Percentiles rank a stretch among this genome's conserved stretches.
Conservation (phyloP, 2,888 invertebrate genomes). For the Altica lythri region DNA sequence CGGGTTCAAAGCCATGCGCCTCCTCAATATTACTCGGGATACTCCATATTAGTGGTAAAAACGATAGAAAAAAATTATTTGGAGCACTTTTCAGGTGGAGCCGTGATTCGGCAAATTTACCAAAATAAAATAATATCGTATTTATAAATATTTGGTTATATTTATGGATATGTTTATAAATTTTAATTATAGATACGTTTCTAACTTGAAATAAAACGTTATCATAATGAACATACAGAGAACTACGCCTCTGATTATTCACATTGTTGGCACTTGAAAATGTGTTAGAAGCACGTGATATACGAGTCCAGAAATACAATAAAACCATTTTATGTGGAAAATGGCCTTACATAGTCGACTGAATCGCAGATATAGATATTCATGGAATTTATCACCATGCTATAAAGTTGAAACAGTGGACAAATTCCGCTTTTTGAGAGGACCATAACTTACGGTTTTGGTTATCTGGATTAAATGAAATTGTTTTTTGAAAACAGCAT, state of each 20-base stretch:
- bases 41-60: too few relatives aligned
- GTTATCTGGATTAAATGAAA: conserved; percentile 4
- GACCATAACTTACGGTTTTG: conserved; percentile 1
- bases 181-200: too few relatives aligned
- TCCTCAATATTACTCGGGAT: too few relatives aligned
- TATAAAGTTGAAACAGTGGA: conserved; percentile 10
- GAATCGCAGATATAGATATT: conserved; percentile 11
- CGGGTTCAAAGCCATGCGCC: too few relatives aligned
- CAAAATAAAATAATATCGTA: too few relatives aligned
- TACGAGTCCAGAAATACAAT: conserved; percentile 9
- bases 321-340: conserved; percentile 13
- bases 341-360: conserved; percentile 6
- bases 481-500: conserved; percentile 12
- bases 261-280: conserved; percentile 2
- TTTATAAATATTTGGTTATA: too few relatives aligned
- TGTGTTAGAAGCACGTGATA: conserved; percentile 4
- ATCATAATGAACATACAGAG: not conserved
- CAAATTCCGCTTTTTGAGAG: conserved; percentile 15
- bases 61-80: too few relatives aligned
- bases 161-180: too few relatives aligned
- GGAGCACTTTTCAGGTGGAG: too few relatives aligned
- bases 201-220: too few relatives aligned
- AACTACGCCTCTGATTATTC: not conserved
- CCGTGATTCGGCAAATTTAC: too few relatives aligned
- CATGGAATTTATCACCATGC: conserved; percentile 11